These are phyloP conservation scores for Pyrgilauda ruficollis DNA, from an alignment of 2,113 vertebrate genomes.

Conservation along the genomic window DNA sequence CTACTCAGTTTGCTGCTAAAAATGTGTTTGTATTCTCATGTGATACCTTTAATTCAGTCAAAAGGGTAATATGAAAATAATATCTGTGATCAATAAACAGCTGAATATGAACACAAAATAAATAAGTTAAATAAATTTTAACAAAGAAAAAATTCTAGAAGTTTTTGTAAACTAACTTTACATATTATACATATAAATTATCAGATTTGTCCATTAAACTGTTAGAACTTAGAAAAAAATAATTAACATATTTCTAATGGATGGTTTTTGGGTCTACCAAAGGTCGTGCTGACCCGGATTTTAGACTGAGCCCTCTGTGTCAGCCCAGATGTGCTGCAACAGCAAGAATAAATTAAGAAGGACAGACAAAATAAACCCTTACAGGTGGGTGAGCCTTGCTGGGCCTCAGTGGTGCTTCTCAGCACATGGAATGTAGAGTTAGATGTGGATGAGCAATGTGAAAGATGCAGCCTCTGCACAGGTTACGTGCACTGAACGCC, in stretches of 20 bases:
- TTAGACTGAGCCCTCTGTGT: constrained; percentile 54
- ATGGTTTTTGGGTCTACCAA: constrained; percentile 62
- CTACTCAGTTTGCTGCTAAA: constrained; percentile 16
- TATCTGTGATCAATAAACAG: constrained; percentile 57
- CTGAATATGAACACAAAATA: constrained; percentile 74
- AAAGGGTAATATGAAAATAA: constrained; percentile 71
- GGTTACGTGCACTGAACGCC: constrained; percentile 8
- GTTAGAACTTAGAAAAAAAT: constrained; percentile 64
- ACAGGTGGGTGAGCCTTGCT: constrained; percentile 21
- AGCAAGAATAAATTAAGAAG: constrained; percentile 66
- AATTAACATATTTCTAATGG: constrained; percentile 68
- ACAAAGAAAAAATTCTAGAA: constrained; percentile 58
- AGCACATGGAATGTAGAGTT: constrained; percentile 58
- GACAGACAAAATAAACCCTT: constrained; percentile 36
- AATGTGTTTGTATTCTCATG: constrained; percentile 18
- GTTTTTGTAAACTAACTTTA: constrained; percentile 73
- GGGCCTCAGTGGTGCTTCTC: constrained; percentile 50
- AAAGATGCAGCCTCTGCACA: constrained; percentile 60
- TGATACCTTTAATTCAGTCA: constrained; percentile 54
- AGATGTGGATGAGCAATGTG: constrained; percentile 19
- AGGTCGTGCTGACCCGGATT: background rate
- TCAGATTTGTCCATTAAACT: constrained; percentile 64
- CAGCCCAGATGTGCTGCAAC: constrained; percentile 41
- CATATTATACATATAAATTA: constrained; percentile 81
- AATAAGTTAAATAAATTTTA: constrained; percentile 79